phyloP scores from a whole-genome alignment of 2,113 vertebrate genomes.

The Poeciliopsis prolifica region DNA sequence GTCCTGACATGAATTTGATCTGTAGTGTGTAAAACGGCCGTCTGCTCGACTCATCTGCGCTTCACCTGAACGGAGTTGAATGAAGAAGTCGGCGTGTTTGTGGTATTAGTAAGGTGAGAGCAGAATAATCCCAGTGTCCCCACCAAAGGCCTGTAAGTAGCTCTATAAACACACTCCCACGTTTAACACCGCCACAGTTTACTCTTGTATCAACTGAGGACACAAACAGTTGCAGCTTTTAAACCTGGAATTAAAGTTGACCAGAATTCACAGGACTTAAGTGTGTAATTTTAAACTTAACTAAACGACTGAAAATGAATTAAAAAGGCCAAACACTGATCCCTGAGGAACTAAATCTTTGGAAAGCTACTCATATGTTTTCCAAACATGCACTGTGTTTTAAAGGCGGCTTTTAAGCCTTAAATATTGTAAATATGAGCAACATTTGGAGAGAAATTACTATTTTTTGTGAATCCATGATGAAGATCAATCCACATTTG shows the following conservation, averaged over 20 bases:
- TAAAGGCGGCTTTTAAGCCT: no score
- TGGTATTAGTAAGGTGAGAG: conserved; percentile 26
- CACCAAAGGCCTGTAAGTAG: conserved; percentile 3
- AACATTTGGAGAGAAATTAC: no score
- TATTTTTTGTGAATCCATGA: no score
- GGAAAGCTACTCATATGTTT: no score
- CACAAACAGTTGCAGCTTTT: background rate
- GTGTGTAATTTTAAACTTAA: no score
- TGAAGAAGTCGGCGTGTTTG: background rate
- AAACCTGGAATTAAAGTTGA: background rate
- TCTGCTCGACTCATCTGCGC: background rate
- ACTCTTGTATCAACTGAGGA: conserved; percentile 3
- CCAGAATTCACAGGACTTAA: background rate
- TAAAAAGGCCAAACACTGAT: no score
- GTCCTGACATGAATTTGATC: conserved; percentile 1
- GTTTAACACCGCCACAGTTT: background rate
- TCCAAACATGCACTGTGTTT: no score
- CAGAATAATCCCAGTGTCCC: background rate
- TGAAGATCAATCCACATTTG: no score
- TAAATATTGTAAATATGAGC: no score
- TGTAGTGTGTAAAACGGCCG: conserved; percentile 11
- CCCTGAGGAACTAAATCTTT: no score
- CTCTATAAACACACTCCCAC: conserved; percentile 18
- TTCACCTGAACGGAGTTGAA: background rate
- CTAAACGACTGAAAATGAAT: no score